Evolutionary conservation across 2,113 vertebrate species (phyloP).

Genomic region (Zapus hudsonius): DNA sequence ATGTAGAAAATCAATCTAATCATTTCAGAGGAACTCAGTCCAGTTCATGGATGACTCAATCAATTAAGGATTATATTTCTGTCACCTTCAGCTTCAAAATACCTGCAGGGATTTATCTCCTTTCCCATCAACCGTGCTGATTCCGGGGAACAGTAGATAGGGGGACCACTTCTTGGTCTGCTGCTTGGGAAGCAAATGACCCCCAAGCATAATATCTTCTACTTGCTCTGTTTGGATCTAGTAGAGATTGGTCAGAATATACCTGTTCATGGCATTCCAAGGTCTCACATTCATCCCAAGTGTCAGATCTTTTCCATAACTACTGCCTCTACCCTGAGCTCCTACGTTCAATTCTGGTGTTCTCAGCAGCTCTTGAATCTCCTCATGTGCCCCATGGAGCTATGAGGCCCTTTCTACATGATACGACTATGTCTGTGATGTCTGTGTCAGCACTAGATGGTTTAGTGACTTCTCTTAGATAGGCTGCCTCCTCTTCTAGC

Average conservation of each 20-base stretch:
- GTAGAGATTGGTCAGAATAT: fast-evolving
- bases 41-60: conserved; percentile 50
- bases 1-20: conserved; percentile 72
- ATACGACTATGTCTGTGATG: background rate
- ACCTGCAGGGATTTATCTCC: background rate
- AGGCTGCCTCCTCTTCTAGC: background rate
- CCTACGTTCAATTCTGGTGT: background rate
- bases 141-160: background rate
- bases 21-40: conserved; percentile 55
- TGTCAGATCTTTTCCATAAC: too few relatives aligned
- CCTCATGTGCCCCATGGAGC: background rate
- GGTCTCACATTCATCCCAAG: background rate
- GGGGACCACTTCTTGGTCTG: background rate
- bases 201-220: background rate
- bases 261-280: background rate
- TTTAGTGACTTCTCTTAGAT: background rate
- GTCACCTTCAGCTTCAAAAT: conserved; percentile 32
- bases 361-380: background rate
- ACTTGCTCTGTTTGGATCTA: background rate
- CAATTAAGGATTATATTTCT: conserved; percentile 51
- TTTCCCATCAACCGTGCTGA: background rate
- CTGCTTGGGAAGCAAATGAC: fast-evolving
- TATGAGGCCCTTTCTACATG: background rate
- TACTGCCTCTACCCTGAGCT: too few relatives aligned
- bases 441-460: background rate